Evolutionary conservation across 1,140 invertebrate genomes (phyloP).

Genomic region (Eueides isabella): DNA sequence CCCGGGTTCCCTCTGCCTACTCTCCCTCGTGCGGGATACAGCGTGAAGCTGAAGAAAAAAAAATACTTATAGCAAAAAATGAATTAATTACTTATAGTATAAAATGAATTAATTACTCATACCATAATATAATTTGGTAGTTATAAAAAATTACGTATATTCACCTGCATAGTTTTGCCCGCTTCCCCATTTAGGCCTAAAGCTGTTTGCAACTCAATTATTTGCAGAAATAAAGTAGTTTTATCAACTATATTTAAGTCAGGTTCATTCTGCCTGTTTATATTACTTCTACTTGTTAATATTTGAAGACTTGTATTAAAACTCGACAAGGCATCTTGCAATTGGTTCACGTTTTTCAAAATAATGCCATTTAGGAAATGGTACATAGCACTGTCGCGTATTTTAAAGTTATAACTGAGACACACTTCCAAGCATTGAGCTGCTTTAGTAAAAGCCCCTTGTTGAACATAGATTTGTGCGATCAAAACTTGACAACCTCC

Average conservation of each 20-base stretch:
- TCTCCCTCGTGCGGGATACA: too few species aligned
- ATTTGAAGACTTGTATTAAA: conserved; percentile 82
- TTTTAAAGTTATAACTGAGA: conserved; percentile 95
- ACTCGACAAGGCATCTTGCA: conserved; percentile 89
- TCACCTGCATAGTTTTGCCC: conserved; percentile 87
- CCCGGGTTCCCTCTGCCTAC: too few species aligned
- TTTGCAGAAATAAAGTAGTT: conserved; percentile 93
- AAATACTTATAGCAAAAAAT: too few species aligned
- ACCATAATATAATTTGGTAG: too few species aligned
- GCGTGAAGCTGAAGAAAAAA: too few species aligned
- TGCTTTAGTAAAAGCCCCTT: conserved; percentile 90
- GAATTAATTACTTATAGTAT: too few species aligned
- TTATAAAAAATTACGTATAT: background rate
- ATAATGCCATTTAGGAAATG: conserved; percentile 93
- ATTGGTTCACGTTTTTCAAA: conserved; percentile 89
- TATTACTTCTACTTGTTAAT: conserved; percentile 55
- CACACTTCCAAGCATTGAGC: conserved; percentile 93
- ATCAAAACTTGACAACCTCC: conserved; percentile 93
- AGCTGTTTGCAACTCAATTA: conserved; percentile 90
- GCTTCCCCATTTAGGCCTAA: conserved; percentile 91
- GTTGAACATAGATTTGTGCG: conserved; percentile 91
- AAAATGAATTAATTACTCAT: too few species aligned
- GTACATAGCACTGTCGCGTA: conserved; percentile 94
- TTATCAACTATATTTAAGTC: conserved; percentile 89
- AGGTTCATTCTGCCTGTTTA: conserved; percentile 60